These are phyloP conservation scores for Zaprionus inermis DNA, from an alignment of 1,140 invertebrate genomes.

Conservation along the genomic window DNA sequence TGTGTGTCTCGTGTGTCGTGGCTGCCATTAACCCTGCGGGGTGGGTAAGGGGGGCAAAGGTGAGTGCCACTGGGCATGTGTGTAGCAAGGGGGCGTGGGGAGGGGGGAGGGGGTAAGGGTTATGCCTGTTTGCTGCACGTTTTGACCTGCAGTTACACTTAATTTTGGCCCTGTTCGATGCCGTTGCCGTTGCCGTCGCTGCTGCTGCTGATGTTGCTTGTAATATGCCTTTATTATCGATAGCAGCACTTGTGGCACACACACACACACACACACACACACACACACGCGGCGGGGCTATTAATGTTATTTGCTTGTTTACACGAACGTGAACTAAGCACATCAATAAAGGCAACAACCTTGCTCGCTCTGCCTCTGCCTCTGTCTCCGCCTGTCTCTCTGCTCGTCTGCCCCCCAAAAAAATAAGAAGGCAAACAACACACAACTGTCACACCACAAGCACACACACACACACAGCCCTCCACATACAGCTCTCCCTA, in stretches of 20 bases:
- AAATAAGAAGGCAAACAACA: conserved; percentile 9
- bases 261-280: conserved; percentile 6
- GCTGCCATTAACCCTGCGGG: conserved; percentile 44
- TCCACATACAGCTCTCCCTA: background rate
- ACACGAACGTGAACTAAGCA: conserved; percentile 63
- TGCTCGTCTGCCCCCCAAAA: background rate
- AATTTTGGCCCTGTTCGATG: conserved; percentile 39
- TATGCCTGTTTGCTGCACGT: conserved; percentile 42
- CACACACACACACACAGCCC: conserved; percentile 17
- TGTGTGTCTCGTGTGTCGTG: conserved; percentile 28
- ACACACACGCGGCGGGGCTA: conserved; percentile 38
- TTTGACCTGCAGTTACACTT: conserved; percentile 78
- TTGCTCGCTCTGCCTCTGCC: background rate
- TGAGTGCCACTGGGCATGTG: conserved; percentile 14
- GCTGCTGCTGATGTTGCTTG: conserved; percentile 37
- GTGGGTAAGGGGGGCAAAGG: background rate
- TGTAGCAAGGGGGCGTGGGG: background rate
- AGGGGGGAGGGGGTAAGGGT: background rate
- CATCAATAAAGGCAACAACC: conserved; percentile 56
- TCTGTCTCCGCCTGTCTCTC: no score
- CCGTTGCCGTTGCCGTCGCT: conserved; percentile 25
- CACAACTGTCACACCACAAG: conserved; percentile 20
- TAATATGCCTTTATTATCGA: conserved; percentile 72
- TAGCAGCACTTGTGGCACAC: conserved; percentile 61
- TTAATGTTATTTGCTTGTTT: conserved; percentile 76